These are phyloP conservation scores for Xestia c-nigrum DNA, from an alignment of 2,888 invertebrate genomes.

Conservation along the genomic window DNA sequence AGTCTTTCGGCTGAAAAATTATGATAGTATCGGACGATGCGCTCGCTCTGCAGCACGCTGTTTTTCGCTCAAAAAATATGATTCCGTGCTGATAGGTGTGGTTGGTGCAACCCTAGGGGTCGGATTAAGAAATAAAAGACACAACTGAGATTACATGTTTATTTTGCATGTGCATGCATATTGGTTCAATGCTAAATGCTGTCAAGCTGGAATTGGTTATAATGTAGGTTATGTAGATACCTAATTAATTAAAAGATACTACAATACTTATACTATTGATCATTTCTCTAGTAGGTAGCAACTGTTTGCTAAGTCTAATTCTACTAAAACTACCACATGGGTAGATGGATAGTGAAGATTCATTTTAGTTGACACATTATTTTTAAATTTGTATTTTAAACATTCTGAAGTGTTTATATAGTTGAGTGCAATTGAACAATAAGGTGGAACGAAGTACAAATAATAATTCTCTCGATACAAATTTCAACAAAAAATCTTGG, in stretches of 20 bases:
- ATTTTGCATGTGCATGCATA: conserved; percentile 62
- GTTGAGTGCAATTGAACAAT: too few species aligned
- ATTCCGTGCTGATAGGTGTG: background rate
- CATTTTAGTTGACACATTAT: conserved; percentile 10
- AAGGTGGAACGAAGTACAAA: too few species aligned
- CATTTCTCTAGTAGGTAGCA: conserved; percentile 16
- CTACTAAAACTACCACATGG: conserved; percentile 2
- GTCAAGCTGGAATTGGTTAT: conserved; percentile 57
- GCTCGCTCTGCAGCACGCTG: background rate
- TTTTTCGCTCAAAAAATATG: background rate
- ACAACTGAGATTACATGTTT: conserved; percentile 64
- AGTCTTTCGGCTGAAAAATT: background rate
- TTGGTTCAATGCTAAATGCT: conserved; percentile 47
- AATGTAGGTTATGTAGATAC: conserved; percentile 22
- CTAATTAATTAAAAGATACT: conserved; percentile 35
- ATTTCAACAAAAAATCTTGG: too few species aligned
- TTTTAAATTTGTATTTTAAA: background rate
- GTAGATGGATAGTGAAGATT: background rate
- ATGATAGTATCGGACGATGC: too few species aligned
- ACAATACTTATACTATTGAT: conserved; percentile 13
- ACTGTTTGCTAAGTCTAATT: background rate
- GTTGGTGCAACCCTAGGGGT: background rate
- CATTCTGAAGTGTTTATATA: background rate
- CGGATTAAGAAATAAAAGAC: conserved; percentile 38
- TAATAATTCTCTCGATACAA: too few species aligned